Evolutionary conservation across 2,113 vertebrate genomes (phyloP), one percentile per base, ranked within the genome.

Genomic region (Lipophrys pholis): DNA sequence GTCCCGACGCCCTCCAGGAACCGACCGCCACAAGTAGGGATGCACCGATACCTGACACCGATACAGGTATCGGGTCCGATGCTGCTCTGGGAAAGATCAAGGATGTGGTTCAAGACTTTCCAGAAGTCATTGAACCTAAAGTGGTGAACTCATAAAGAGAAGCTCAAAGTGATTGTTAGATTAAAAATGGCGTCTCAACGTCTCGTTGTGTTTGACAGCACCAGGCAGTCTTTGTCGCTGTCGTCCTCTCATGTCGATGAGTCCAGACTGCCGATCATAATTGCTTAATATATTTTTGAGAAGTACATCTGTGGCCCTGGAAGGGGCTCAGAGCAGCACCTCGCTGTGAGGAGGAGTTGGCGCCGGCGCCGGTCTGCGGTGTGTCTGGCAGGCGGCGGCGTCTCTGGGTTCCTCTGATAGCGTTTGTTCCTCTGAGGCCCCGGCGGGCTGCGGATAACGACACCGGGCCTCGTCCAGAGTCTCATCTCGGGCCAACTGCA

Each of bases 331-430:
- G n/a, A n/a, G 62, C 76, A 57, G n/a, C n/a, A n/a, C n/a, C n/a
- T n/a, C n/a, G n/a, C n/a, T 73, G 15, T 62, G 64, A 43, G 41
- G 8, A 36, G 8, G 21, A 57, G 53, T 54, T 66, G 73, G 79
- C 61, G 8, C 57, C 48, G 55, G 57, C n/a, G 61, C 74, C 66
- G 63, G 56, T 80, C 62, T 71, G 73, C 16, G 17, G 66, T 55
- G 63, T 69, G 69, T 64, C 79, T 90, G 91, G 86, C 87, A 85
- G 61, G 51, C 75, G 63, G 21, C 35, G 1, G 64, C 68, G 72
- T 90, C 86, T 90, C 90, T 91, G 90, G 80, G 85, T 72, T 70
- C 56, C 73, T 68, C 77, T 85, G 91, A 92, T 91, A 91, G 87
- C n/a, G 49, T 11, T 40, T 59, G 65, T 82, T 82, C 84, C 86